Evolutionary conservation across 2,888 invertebrate species (phyloP).

Genomic region (Ectemnius lituratus): DNA sequence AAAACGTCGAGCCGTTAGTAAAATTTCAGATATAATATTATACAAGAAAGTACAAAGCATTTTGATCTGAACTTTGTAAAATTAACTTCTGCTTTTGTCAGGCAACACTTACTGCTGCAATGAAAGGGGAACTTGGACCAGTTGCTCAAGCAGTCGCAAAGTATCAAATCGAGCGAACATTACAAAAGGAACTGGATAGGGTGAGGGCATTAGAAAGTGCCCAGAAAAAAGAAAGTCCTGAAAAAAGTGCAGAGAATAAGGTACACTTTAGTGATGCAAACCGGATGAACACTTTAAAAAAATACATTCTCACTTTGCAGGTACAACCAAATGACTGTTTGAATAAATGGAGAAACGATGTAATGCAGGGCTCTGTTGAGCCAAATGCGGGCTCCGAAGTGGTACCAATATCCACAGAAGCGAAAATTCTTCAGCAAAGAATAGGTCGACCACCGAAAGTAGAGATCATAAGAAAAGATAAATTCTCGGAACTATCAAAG

Average conservation of each 20-base stretch:
- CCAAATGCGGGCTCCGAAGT: slow-evolving; percentile 19
- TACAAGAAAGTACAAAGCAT: background rate
- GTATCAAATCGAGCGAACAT: slow-evolving; percentile 67
- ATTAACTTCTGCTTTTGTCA: slow-evolving; percentile 24
- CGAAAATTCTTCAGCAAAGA: slow-evolving; percentile 10
- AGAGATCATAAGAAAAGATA: background rate
- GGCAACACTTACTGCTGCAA: slow-evolving; percentile 68
- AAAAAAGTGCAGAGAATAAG: slow-evolving; percentile 27
- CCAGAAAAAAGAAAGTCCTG: slow-evolving; percentile 21
- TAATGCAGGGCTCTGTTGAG: slow-evolving; percentile 31
- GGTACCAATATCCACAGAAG: background rate
- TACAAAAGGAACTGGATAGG: slow-evolving; percentile 65
- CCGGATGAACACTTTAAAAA: background rate
- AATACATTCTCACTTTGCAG: slow-evolving; percentile 37
- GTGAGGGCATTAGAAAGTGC: slow-evolving; percentile 56
- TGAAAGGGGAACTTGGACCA: slow-evolving; percentile 73
- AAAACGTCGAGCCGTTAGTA: slow-evolving; percentile 51
- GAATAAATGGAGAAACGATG: slow-evolving; percentile 63
- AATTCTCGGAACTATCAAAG: background rate
- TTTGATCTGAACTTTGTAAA: too few relatives aligned
- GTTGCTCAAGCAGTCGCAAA: slow-evolving; percentile 72
- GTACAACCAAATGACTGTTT: slow-evolving; percentile 60
- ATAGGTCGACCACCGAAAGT: slow-evolving; percentile 13
- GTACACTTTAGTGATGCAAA: background rate
- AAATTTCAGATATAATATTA: background rate